Evolutionary conservation across 2,797 vertebrate species (phyloP).

Genomic region (Sciurus carolinensis): DNA sequence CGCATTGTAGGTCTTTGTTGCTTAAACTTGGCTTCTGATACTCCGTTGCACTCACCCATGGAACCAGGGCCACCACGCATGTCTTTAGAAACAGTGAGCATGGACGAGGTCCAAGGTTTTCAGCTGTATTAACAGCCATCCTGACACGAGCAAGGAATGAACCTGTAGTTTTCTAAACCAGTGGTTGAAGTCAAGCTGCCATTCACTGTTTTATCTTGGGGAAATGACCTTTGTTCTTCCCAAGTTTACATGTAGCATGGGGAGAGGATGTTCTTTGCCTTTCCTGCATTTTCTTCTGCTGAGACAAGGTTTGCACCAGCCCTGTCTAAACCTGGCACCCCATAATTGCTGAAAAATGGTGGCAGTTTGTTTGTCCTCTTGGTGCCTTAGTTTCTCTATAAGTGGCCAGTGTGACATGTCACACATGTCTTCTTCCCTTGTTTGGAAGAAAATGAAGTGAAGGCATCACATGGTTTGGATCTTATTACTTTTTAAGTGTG

Average conservation of each 20-base stretch:
- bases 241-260: not conserved
- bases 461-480: not conserved
- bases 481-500: not conserved
- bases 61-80: not conserved
- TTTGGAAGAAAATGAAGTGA: conserved; percentile 30
- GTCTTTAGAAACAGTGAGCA: not conserved
- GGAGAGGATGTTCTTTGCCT: not conserved
- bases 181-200: not conserved
- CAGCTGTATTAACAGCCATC: not conserved
- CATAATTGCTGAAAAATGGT: not conserved
- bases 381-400: not conserved
- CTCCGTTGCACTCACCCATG: not conserved
- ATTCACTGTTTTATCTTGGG: not conserved
- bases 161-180: not conserved
- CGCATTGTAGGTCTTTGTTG: not conserved
- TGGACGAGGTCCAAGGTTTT: not conserved
- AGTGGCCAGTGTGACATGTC: not conserved
- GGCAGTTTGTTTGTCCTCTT: not conserved
- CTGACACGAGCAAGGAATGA: not conserved
- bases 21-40: not conserved
- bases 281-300: conserved; percentile 11
- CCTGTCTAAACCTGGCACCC: not conserved
- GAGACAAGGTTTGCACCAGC: not conserved
- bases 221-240: not conserved
- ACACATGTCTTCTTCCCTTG: not conserved